These are phyloP conservation scores for Actenoides hombroni DNA, from an alignment of 2,113 vertebrate genomes.

Conservation along the genomic window DNA sequence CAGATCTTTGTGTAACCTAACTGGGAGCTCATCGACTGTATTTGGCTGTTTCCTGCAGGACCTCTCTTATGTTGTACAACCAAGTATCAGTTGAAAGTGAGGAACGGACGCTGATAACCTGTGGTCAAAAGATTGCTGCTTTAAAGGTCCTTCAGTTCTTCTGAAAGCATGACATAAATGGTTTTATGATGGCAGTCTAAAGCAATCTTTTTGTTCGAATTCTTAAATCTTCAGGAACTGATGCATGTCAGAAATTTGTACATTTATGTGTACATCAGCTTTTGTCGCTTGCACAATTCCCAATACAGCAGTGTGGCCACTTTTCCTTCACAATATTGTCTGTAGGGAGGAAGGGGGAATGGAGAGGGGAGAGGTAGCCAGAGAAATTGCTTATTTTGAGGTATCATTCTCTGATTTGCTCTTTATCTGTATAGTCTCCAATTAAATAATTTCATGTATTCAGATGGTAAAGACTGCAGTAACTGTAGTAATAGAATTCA, in stretches of 20 bases:
- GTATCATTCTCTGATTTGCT: not conserved
- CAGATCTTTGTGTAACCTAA: not conserved
- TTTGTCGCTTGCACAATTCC: not conserved
- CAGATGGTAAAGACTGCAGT: not conserved
- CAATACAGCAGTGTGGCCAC: not conserved
- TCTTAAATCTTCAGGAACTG: not conserved
- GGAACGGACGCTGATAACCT: not conserved
- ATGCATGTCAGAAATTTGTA: not conserved
- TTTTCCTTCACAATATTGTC: not conserved
- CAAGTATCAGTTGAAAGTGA: not conserved
- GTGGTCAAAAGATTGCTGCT: not conserved
- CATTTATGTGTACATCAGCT: not conserved
- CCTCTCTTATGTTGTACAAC: not conserved
- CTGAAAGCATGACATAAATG: not conserved
- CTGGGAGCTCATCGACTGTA: not conserved
- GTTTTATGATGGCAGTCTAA: not conserved
- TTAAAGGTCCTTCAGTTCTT: not conserved
- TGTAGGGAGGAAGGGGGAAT: not conserved
- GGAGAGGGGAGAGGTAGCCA: not conserved
- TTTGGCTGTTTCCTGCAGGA: not conserved
- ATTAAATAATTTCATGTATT: not conserved
- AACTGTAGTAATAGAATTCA: not conserved
- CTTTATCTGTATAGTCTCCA: not conserved
- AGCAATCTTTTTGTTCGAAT: not conserved
- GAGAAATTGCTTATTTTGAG: not conserved